Evolutionary conservation across 2,888 invertebrate species (phyloP), one percentile per base, ranked within the genome.

Genomic region (Oxycera nigricornis): DNA sequence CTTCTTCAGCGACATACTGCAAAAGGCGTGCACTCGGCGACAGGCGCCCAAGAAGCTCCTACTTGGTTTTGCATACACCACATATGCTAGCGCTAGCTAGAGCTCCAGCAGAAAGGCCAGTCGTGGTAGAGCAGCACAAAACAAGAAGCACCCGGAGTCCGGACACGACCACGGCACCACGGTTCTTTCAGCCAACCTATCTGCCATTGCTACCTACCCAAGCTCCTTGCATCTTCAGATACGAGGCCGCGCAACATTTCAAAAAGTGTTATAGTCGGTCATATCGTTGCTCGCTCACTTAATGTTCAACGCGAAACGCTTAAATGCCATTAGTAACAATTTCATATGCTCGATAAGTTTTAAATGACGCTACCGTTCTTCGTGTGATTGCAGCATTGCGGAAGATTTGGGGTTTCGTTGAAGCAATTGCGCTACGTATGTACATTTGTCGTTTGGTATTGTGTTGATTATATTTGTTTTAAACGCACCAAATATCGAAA

Each of bases 231-330:
- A 20, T 28, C 28, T 59, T 59, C 30, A 6, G 59, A 59, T 28
- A 28, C 59, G 59, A 28, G 59, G n/a, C 59, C 59, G 59, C 28
- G n/a, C 14, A 59, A 22, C 22, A 20, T 30, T 26, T 26, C 3
- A 7, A 59, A 67, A 67, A 67, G 41, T 67, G 24, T 35, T 35
- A 17, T 50, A 31, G 70, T 70, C 70, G 52, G 52, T 55, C 62
- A 62, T 35, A 61, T n/a, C 35, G 20, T 17, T 55, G 22, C 24
- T 24, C 55, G 17, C 22, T 55, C 35, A 39, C 39, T 62, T 17
- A 24, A 55, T n/a, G n/a, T n/a, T n/a, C n/a, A n/a, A n/a, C n/a
- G n/a, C n/a, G n/a, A n/a, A n/a, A n/a, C n/a, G n/a, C n/a, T n/a
- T n/a, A n/a, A n/a, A n/a, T 24, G 24, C 50, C 17, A 24, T 9